These are phyloP conservation scores for Nycteola revayana DNA, from an alignment of 2,888 invertebrate genomes.

Conservation along the genomic window DNA sequence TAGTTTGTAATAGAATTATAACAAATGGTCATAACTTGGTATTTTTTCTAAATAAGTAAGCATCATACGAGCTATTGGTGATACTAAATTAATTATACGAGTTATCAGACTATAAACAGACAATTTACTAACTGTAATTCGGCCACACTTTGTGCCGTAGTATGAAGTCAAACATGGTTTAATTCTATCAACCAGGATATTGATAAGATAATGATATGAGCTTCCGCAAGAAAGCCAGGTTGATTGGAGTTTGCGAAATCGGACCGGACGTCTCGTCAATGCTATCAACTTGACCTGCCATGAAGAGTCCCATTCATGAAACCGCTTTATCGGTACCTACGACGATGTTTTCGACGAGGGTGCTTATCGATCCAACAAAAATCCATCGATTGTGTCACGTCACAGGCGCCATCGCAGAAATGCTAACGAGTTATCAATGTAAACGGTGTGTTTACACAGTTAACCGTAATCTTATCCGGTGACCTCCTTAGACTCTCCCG, in stretches of 20 bases:
- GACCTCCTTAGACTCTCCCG: conserved; percentile 80
- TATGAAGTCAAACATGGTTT: too few relatives aligned
- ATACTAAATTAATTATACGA: too few relatives aligned
- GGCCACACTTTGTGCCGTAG: too few relatives aligned
- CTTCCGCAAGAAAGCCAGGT: conserved; percentile 5
- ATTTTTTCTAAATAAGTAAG: too few relatives aligned
- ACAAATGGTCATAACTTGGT: too few relatives aligned
- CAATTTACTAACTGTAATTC: too few relatives aligned
- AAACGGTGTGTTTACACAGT: conserved; percentile 80
- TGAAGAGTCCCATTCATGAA: conserved; percentile 31
- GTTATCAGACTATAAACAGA: too few relatives aligned
- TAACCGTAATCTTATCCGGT: conserved; percentile 80
- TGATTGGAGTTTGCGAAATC: conserved; percentile 1
- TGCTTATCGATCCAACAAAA: conserved; percentile 55
- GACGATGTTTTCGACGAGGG: conserved; percentile 28
- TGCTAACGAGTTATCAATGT: conserved; percentile 77
- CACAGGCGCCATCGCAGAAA: conserved; percentile 76
- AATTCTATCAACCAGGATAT: neutral
- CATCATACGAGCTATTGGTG: too few relatives aligned
- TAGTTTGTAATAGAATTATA: too few relatives aligned
- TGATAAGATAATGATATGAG: neutral
- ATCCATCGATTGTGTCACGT: conserved; percentile 54
- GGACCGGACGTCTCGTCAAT: conserved; percentile 25
- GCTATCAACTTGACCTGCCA: conserved; percentile 19
- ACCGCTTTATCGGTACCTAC: conserved; percentile 18